Conservation (phyloP, 1,140 invertebrate species). For the Chionoecetes opilio region DNA sequence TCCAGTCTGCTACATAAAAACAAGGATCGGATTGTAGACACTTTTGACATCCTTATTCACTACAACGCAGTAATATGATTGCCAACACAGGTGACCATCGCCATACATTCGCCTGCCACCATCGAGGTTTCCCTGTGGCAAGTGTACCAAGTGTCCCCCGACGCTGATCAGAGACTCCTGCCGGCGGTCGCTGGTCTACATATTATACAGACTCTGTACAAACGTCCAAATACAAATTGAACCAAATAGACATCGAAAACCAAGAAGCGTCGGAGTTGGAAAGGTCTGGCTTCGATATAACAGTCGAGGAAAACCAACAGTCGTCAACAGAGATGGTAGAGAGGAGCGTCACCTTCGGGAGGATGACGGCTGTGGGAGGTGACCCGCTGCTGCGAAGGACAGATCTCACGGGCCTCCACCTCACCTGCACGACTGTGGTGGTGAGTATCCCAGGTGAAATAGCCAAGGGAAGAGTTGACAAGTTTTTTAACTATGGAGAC, state of each 20-base stretch:
- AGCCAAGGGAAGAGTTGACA: no score
- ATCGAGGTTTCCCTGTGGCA: neutral
- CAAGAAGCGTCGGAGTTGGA: no score
- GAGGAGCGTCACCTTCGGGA: neutral
- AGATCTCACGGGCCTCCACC: constrained; percentile 59
- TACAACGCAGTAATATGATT: no score
- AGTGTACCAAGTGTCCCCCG: constrained; percentile 63
- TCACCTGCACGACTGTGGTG: constrained; percentile 52
- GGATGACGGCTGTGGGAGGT: neutral
- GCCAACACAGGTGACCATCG: constrained; percentile 46
- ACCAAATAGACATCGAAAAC: neutral
- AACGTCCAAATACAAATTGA: no score
- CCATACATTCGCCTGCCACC: neutral
- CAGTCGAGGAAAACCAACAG: neutral
- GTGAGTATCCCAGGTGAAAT: constrained; percentile 36
- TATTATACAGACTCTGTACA: no score
- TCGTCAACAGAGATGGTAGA: neutral
- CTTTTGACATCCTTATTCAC: no score
- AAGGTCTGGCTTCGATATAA: neutral
- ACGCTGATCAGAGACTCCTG: neutral
- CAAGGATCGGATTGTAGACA: no score
- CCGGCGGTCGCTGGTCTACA: constrained; percentile 29
- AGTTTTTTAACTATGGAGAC: no score
- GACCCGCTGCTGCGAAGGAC: constrained; percentile 37
- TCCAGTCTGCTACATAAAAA: no score